These are phyloP conservation scores for Carterocephalus palaemon DNA, from an alignment of 2,888 invertebrate genomes.

Conservation along the genomic window DNA sequence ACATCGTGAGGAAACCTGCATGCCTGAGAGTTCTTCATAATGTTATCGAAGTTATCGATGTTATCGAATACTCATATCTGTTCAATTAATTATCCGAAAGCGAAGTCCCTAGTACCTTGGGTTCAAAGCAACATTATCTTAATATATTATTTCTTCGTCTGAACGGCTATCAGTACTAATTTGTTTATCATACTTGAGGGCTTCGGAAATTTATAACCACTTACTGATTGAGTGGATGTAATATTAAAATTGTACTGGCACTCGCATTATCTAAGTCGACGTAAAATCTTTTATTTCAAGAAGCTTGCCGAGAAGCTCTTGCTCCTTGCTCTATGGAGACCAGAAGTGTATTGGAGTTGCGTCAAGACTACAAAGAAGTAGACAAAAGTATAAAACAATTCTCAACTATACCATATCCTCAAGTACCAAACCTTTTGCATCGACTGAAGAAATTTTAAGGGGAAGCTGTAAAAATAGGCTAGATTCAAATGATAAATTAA, in stretches of 20 bases:
- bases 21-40: too few relatives aligned
- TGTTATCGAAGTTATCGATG: too few relatives aligned
- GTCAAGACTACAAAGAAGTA: not conserved
- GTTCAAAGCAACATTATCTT: conserved; percentile 40
- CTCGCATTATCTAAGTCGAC: too few relatives aligned
- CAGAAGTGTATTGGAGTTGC: not conserved
- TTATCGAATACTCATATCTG: too few relatives aligned
- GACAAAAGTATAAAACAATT: too few relatives aligned
- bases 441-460: not conserved
- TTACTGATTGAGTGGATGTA: conserved; percentile 30
- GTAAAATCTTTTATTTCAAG: too few relatives aligned
- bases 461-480: too few relatives aligned
- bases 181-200: conserved; percentile 51
- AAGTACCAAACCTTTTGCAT: too few relatives aligned
- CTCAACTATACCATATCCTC: not conserved
- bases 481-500: not conserved
- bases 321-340: not conserved
- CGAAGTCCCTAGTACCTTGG: conserved; percentile 25
- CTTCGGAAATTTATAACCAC: conserved; percentile 50
- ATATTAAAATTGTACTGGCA: too few relatives aligned
- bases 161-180: conserved; percentile 51
- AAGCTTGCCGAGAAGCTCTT: too few relatives aligned
- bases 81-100: not conserved
- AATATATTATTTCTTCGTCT: conserved; percentile 34
- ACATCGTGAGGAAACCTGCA: too few relatives aligned